phyloP scores from a whole-genome alignment of 2,113 vertebrate genomes.

The Vulpes vulpes region DNA sequence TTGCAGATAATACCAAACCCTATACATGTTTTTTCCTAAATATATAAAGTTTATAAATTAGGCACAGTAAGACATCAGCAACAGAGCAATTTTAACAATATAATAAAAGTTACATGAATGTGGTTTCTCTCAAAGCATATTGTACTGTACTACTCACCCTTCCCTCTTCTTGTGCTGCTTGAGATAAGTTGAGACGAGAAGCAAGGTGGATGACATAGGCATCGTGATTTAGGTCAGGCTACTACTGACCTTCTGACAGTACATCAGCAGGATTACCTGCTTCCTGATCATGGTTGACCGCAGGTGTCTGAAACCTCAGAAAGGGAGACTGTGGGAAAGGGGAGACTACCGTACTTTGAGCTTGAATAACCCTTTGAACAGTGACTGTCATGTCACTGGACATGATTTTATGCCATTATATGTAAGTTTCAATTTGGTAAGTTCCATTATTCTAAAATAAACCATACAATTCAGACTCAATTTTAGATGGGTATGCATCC shows the following conservation, averaged over 20 bases:
- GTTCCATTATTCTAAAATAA: background rate
- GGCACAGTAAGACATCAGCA: background rate
- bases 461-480: background rate
- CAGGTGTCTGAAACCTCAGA: background rate
- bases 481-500: background rate
- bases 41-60: background rate
- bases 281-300: background rate
- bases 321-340: background rate
- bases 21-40: background rate
- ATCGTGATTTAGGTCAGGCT: background rate
- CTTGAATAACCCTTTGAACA: background rate
- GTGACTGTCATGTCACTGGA: background rate
- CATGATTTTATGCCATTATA: background rate
- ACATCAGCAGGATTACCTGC: background rate
- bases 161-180: background rate
- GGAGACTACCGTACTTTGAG: background rate
- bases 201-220: background rate
- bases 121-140: background rate
- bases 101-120: background rate
- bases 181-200: background rate
- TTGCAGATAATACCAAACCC: background rate
- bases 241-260: background rate
- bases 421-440: background rate
- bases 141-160: background rate
- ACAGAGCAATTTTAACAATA: background rate